Evolutionary conservation across 2,888 invertebrate species (phyloP).

Genomic region (Junonia oenone): DNA sequence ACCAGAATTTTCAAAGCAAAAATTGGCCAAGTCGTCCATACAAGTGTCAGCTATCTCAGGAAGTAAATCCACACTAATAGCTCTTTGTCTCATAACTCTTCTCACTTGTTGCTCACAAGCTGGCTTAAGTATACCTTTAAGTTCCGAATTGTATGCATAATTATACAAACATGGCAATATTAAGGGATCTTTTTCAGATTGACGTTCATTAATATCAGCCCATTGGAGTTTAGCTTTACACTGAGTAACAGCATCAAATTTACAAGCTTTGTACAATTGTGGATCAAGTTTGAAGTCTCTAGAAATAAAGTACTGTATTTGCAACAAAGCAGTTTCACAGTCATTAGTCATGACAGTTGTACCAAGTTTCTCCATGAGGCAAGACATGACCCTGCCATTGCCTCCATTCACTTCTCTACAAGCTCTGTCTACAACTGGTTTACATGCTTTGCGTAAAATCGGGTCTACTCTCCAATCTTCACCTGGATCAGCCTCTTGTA

Average conservation of each 20-base stretch:
- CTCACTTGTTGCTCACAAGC: constrained; percentile 88
- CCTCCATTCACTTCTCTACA: constrained; percentile 87
- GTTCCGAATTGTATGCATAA: constrained; percentile 79
- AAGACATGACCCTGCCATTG: constrained; percentile 92
- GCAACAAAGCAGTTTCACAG: constrained; percentile 94
- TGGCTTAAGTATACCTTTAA: constrained; percentile 75
- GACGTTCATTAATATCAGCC: constrained; percentile 82
- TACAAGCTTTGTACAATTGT: constrained; percentile 92
- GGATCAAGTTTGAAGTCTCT: constrained; percentile 96
- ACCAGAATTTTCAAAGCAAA: constrained; percentile 91
- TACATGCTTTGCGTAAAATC: constrained; percentile 90
- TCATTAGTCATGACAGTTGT: constrained; percentile 90
- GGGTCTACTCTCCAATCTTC: constrained; percentile 98
- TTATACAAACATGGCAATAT: constrained; percentile 95
- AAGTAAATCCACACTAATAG: constrained; percentile 93
- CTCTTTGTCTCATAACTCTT: constrained; percentile 95
- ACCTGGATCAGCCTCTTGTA: constrained; percentile 94
- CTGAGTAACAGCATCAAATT: constrained; percentile 88
- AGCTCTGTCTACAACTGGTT: constrained; percentile 88
- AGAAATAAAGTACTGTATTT: constrained; percentile 98
- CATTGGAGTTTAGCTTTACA: constrained; percentile 90
- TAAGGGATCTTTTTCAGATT: constrained; percentile 89
- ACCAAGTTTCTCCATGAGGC: constrained; percentile 95
- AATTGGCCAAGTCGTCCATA: constrained; percentile 88
- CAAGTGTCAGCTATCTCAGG: constrained; percentile 96